Base-by-base conservation (phyloP, 2,113 vertebrate genomes). In the Crotalus horridus region DNA sequence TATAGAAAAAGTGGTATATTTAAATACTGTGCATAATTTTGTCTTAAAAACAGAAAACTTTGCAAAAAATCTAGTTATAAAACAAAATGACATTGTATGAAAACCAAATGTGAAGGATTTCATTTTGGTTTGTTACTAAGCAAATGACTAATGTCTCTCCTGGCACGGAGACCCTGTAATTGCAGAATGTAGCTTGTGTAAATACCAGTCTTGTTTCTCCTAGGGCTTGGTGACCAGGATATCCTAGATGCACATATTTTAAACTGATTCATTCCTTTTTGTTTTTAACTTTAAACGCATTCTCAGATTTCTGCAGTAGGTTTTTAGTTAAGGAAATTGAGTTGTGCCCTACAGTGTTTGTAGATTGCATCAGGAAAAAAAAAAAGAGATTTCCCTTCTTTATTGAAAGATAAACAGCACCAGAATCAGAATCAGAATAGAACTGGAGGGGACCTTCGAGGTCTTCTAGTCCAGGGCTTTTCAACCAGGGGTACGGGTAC, bases 81-180 rank as follows among this genome's bases (percentile, higher is more conserved):
- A 97, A 96, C 96, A 94, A 97, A 97, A 97, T 98, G 97, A 96
- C 97, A 96, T 97, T 53, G 96, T 95, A 96, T 96, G 95, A 95
- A 94, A 96, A 91, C 95, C 95, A 96, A 96, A 91, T 94, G n/a
- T 59, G 94, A 96, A 96, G 95, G 92, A 92, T 96, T 95, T 90
- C 95, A 93, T 96, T 97, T 97, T 95, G 87, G 95, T 96, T 97
- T 97, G 94, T 96, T 96, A 12, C 95, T 96, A 91, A 96, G 95
- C 96, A 94, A 96, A 94, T 96, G 94, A 95, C 93, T 95, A 95
- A 5, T 91, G 93, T 93, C 96, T 95, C 95, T 95, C 74, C 92
- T 96, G 95, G 93, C 93, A 94, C 93, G 93, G 94, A 51, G 90
- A 96, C 91, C 95, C 96, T 95, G 87, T 92, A 89, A 92, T 94